Base-by-base conservation (phyloP, 2,888 invertebrate genomes). In the Lepidonotus clava region DNA sequence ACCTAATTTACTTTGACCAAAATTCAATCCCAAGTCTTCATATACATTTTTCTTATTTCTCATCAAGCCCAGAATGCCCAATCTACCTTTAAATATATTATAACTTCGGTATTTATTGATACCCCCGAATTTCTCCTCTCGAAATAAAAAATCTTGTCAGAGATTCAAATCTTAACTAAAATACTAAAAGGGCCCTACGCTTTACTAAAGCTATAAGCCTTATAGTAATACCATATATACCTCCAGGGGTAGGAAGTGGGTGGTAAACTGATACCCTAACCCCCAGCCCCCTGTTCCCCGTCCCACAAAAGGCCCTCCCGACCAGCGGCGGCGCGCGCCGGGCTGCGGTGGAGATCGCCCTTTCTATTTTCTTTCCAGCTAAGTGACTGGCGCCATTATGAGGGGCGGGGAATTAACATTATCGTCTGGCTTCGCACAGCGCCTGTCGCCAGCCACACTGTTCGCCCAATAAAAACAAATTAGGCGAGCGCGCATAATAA, bases 241-340 rank as follows among this genome's bases (percentile, higher is more conserved):
- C 71, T 71, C 38, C 5, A 71, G 71, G 71, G 36, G 71, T 34
- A 71, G 71, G 71, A 71, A 71, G 71, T 71, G 34, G 71, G 38
- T 24, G 80, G 80, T 80, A 46, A 80, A 80, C 11, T 46, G 80
- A 80, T 80, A 80, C 46, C 80, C 46, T 32, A 51, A 51, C 51
- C 28, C 24, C 41, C 41, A 46, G 80, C 46, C 32, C 11, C 80
- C 76, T 76, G 76, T 18, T 76, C 40, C 28, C 38, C 76, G 34
- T 76, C 61, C 11, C 38, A 76, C 76, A 76, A 76, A 76, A 24
- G 24, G 38, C 40, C 34, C 38, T 1, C 76, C 36, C 36, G 38
- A 76, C 36, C 21, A 76, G 36, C 76, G 40, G 36, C 14, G 40
- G 36, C 36, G 24, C 76, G 18, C 21, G 40, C 32, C 21, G 40